These are phyloP conservation scores for Hylia prasina DNA, from an alignment of 2,113 vertebrate genomes.

Conservation along the genomic window DNA sequence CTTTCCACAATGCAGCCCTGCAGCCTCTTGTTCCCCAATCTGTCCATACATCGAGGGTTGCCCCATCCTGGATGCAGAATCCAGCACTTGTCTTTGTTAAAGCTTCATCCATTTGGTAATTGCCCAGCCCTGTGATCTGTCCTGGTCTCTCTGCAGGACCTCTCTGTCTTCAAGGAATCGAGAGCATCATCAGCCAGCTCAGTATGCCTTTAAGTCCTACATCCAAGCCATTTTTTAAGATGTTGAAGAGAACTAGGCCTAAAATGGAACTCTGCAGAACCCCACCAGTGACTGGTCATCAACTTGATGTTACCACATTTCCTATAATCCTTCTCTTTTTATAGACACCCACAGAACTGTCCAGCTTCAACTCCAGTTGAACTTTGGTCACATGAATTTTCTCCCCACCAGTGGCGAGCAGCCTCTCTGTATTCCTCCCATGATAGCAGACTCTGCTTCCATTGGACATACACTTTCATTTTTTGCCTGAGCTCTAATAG, in stretches of 20 bases:
- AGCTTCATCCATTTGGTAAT: neutral
- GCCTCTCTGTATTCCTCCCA: neutral
- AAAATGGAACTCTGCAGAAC: neutral
- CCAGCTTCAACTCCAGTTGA: neutral
- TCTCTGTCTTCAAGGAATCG: neutral
- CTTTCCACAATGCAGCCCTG: neutral
- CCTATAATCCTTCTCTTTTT: neutral
- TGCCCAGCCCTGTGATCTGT: neutral
- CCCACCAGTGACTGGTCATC: neutral
- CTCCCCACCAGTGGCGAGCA: neutral
- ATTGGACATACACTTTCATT: neutral
- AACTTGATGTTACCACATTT: neutral
- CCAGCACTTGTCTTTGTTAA: neutral
- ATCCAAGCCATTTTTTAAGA: neutral
- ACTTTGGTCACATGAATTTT: neutral
- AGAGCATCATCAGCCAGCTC: neutral
- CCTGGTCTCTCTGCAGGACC: neutral
- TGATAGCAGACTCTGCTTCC: neutral
- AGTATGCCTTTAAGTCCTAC: neutral
- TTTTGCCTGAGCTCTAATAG: neutral
- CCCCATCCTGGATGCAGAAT: neutral
- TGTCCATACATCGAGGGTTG: accelerated
- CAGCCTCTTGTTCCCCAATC: neutral
- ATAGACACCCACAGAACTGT: neutral
- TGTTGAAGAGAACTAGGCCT: neutral